Conservation (phyloP, 1,140 invertebrate species). For the Himalopsyche phryganea region DNA sequence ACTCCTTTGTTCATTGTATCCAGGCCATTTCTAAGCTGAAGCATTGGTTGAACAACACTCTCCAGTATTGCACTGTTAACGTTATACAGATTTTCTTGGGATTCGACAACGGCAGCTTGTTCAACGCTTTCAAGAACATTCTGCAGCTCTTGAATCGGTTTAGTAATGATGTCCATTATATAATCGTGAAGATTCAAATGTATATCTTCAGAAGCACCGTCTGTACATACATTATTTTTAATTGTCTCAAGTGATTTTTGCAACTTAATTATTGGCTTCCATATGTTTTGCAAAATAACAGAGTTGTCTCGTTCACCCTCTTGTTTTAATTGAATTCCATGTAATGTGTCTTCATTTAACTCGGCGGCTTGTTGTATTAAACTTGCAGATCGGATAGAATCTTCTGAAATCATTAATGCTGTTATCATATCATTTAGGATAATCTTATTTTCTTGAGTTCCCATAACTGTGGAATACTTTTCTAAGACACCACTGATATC, state of each 20-base stretch:
- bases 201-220: constrained; percentile 39
- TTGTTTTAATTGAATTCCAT: constrained; percentile 8
- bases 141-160: constrained; percentile 46
- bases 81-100: constrained; percentile 45
- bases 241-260: constrained; percentile 46
- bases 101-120: constrained; percentile 43
- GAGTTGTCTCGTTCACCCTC: constrained; percentile 24
- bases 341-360: constrained; percentile 35
- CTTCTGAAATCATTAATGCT: constrained; percentile 50
- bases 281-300: constrained; percentile 39
- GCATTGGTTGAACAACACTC: constrained; percentile 48
- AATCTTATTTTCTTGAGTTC: constrained; percentile 41
- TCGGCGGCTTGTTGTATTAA: constrained; percentile 52
- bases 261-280: constrained; percentile 42
- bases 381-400: constrained; percentile 50
- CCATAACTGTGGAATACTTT: constrained; percentile 13
- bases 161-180: constrained; percentile 48
- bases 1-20: constrained; percentile 41
- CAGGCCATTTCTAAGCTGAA: constrained; percentile 49
- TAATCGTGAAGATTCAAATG: constrained; percentile 42
- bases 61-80: constrained; percentile 51
- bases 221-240: constrained; percentile 43
- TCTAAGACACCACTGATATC: constrained; percentile 35
- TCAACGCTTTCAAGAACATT: constrained; percentile 43
- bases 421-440: constrained; percentile 50